Conservation (phyloP, 1,140 invertebrate species). For the Hylaeus volcanicus region DNA sequence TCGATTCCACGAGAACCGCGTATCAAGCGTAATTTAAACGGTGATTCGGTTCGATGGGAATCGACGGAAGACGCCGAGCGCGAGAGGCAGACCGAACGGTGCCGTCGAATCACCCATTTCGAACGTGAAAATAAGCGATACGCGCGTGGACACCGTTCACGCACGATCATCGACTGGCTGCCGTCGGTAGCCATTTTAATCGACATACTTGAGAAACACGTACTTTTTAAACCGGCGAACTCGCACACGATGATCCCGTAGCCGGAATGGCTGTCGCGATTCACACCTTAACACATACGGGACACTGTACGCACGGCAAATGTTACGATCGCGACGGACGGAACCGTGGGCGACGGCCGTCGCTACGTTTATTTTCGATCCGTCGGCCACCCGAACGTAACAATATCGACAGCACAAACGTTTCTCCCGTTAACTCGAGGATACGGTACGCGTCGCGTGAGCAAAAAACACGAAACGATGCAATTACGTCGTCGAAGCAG, state of each 20-base stretch:
- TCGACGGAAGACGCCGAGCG: background rate
- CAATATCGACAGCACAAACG: background rate
- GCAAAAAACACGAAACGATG: conserved; percentile 10
- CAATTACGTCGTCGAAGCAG: conserved; percentile 36
- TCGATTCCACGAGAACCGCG: background rate
- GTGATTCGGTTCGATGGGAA: background rate
- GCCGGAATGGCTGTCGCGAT: background rate
- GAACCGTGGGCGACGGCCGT: conserved; percentile 47
- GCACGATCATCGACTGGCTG: conserved; percentile 6
- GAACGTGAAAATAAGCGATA: background rate
- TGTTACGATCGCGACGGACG: conserved; percentile 41
- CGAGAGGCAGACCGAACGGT: background rate
- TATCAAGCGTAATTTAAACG: background rate
- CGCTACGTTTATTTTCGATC: conserved; percentile 7
- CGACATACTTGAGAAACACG: background rate
- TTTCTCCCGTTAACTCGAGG: background rate
- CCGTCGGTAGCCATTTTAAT: conserved; percentile 44
- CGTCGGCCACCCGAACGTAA: background rate
- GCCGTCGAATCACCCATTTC: background rate
- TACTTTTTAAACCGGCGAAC: background rate
- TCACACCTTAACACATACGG: background rate
- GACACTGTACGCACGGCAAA: background rate
- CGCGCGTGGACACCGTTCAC: background rate
- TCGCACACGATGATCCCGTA: background rate
- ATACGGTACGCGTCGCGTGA: background rate